Percentiles rank a stretch among this genome's conserved stretches.
phyloP scores from a whole-genome alignment of 2,888 invertebrate genomes.

The Cyrtodaria siliqua region DNA sequence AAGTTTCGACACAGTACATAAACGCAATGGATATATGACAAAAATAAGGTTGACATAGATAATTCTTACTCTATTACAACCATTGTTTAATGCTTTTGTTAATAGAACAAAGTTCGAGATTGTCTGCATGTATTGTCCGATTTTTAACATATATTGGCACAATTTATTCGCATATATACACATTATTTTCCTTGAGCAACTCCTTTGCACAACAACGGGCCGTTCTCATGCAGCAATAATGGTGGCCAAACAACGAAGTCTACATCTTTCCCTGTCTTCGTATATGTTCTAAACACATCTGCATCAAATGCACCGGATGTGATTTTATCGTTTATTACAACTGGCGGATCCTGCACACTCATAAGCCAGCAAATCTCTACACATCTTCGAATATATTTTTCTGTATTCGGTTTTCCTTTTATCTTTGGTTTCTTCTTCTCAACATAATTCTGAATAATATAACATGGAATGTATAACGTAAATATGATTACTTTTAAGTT shows the following conservation, averaged over 20 bases:
- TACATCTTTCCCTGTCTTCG: conserved; percentile 40
- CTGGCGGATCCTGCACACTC: conserved; percentile 56
- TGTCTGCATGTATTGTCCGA: too few species aligned
- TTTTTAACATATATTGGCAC: too few species aligned
- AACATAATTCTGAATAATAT: not conserved
- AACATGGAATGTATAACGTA: too few species aligned
- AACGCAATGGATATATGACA: too few species aligned
- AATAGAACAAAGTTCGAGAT: too few species aligned
- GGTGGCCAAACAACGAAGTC: conserved; percentile 55
- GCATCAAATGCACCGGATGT: conserved; percentile 35
- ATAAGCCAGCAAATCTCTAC: conserved; percentile 55
- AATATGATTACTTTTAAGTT: too few species aligned
- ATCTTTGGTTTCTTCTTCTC: conserved; percentile 1
- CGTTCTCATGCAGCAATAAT: conserved; percentile 39
- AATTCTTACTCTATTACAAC: too few species aligned
- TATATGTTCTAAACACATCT: conserved; percentile 42
- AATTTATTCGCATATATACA: too few species aligned
- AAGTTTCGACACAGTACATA: too few species aligned
- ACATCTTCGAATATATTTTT: conserved; percentile 20
- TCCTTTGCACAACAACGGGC: conserved; percentile 45
- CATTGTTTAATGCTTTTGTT: too few species aligned
- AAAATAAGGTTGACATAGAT: too few species aligned
- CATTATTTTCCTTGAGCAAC: conserved; percentile 25
- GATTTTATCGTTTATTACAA: conserved; percentile 25
- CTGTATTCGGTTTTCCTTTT: not conserved